A percentile compares a stretch with the other conserved stretches of the same genome.
Conservation (phyloP, 2,797 vertebrate species). For the Lutjanus campechanus region DNA sequence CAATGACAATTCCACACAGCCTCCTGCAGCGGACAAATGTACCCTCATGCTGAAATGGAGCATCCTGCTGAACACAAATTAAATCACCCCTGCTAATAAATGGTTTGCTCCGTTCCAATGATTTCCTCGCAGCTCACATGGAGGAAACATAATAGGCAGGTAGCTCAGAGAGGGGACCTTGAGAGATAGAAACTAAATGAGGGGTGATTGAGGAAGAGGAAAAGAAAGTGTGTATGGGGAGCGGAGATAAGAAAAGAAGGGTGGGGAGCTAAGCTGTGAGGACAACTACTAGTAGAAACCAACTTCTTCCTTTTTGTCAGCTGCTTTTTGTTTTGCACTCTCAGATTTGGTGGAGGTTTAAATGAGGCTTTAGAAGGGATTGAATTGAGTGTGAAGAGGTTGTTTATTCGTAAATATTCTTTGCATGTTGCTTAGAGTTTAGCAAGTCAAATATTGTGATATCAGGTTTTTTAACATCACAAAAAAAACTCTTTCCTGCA, state of each 20-base stretch:
- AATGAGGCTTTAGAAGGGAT: conserved; percentile 30
- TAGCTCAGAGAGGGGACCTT: conserved; percentile 53
- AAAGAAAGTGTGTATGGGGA: conserved; percentile 28
- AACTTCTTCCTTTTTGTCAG: conserved; percentile 11
- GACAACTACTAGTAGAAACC: conserved; percentile 18
- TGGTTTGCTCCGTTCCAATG: conserved; percentile 70
- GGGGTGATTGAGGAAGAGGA: conserved; percentile 54
- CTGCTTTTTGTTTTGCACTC: conserved; percentile 25
- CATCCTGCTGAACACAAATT: conserved; percentile 69
- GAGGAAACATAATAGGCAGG: conserved; percentile 59
- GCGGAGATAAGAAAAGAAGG: conserved; percentile 46
- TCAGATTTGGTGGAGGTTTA: conserved; percentile 25
- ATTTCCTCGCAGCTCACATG: conserved; percentile 62
- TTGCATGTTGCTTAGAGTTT: conserved; percentile 17
- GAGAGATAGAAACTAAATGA: conserved; percentile 69
- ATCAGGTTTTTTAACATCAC: conserved; percentile 12
- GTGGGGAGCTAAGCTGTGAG: conserved; percentile 8
- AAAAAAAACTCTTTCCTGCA: conserved; percentile 6
- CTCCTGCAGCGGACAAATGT: conserved; percentile 36
- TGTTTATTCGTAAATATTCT: conserved; percentile 21
- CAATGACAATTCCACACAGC: conserved; percentile 49
- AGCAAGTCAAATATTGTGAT: conserved; percentile 26
- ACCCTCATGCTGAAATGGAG: conserved; percentile 51
- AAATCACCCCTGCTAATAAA: conserved; percentile 73
- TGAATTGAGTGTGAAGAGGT: conserved; percentile 29